phyloP scores from a whole-genome alignment of 2,888 invertebrate genomes.

The Trachelus stipa region DNA sequence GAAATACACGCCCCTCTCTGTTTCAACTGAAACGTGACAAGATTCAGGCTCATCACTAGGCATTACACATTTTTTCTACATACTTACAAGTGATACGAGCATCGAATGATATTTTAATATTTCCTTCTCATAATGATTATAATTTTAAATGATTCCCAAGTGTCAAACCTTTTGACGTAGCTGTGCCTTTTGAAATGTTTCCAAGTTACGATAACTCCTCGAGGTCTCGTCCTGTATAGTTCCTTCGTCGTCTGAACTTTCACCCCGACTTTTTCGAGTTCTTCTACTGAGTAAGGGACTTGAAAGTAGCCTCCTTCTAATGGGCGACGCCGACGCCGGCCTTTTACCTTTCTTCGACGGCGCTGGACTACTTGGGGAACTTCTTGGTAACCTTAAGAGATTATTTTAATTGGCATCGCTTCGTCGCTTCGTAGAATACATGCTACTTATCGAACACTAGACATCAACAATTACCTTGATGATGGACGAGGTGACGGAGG shows the following conservation, averaged over 20 bases:
- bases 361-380: constrained; percentile 81
- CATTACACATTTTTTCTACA: neutral
- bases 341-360: constrained; percentile 79
- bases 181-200: constrained; percentile 93
- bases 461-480: constrained; percentile 38
- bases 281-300: constrained; percentile 85
- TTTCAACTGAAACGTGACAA: constrained; percentile 73
- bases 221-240: constrained; percentile 67
- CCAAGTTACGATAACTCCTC: constrained; percentile 85
- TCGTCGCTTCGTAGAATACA: neutral
- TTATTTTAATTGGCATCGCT: neutral
- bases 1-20: constrained; percentile 57
- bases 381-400: constrained; percentile 76
- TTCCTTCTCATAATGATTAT: no score
- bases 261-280: constrained; percentile 80
- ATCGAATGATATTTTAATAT: no score
- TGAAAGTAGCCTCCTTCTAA: constrained; percentile 80
- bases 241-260: constrained; percentile 87
- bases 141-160: no score
- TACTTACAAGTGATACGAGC: no score
- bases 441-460: neutral
- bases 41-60: constrained; percentile 1
- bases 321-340: constrained; percentile 84
- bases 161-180: constrained; percentile 84
- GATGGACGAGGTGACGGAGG: constrained; percentile 64